These are phyloP conservation scores for Apodemia hepburni DNA, from an alignment of 2,888 invertebrate species.

Conservation along the genomic window DNA sequence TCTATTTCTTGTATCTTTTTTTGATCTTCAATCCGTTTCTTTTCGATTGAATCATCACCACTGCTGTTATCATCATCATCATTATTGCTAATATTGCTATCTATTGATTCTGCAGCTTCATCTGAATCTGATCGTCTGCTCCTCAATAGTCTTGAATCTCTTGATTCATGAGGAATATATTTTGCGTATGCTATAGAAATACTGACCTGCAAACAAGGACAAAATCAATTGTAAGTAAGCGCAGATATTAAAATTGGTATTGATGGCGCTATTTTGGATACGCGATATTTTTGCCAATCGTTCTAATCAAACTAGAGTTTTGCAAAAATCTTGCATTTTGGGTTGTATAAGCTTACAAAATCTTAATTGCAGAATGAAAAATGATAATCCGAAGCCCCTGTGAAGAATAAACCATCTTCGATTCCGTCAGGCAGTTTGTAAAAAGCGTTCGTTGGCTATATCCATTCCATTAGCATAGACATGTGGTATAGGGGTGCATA, in stretches of 20 bases:
- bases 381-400: too few species aligned
- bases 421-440: too few species aligned
- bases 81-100: conserved; percentile 35
- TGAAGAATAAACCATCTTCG: too few species aligned
- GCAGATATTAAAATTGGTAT: background rate
- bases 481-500: too few species aligned
- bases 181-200: conserved; percentile 62
- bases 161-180: conserved; percentile 59
- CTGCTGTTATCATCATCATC: conserved; percentile 40
- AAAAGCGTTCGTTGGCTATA: too few species aligned
- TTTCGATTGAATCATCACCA: conserved; percentile 35
- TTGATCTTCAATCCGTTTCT: conserved; percentile 31
- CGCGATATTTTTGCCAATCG: too few species aligned
- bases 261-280: too few species aligned
- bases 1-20: conserved; percentile 38
- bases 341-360: too few species aligned
- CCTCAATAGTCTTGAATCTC: conserved; percentile 42
- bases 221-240: conserved; percentile 16
- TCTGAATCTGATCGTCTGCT: conserved; percentile 46
- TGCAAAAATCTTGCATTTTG: too few species aligned
- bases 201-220: conserved; percentile 53
- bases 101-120: conserved; percentile 46
- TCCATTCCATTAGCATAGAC: too few species aligned
- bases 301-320: too few species aligned
- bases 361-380: too few species aligned